Evolutionary conservation across 37 sponge, comb jelly and placozoan species (phyloP), one percentile per base, ranked within the genome.

Genomic region (Cladorhizidae sp.): DNA sequence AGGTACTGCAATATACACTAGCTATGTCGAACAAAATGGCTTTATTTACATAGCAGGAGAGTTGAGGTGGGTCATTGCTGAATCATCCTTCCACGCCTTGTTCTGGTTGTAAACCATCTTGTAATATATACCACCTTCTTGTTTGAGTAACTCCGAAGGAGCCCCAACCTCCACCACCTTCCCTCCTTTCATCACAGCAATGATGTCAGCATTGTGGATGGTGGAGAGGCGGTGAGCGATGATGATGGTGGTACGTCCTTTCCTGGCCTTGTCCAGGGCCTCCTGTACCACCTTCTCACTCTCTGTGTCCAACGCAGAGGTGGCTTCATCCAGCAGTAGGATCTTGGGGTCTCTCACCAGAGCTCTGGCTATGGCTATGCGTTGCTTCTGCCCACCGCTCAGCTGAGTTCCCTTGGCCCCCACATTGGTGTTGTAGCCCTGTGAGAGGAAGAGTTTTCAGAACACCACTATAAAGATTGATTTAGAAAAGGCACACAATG

Each of bases 151-250:
- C 33, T 73, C 83, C 0, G 50, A 45, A 63, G 89, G 94, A 25
- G 81, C 85, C 18, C 90, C 90, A 1, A 38, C 28, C 81, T 93
- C 94, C 17, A 64, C 73, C 36, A 93, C 84, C 32, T 42, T 55
- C 36, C 94, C 94, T 28, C 56, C 67, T 22, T 83, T 77, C 54
- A 93, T 59, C 17, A 93, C 94, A 39, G 74, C 83, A 72, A 93
- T 93, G 32, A 59, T 55, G 67, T 93, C 94, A 55, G 93, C 86
- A 57, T 81, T 85, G 33, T 86, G 81, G 65, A 93, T 93, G 62
- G 94, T 93, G 42, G 94, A 93, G 57, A 93, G 85, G 3, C 94
- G 74, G 77, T 93, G 94, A 55, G 94, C 94, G 23, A 93, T 93
- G 62, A 93, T 89, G 31, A 93, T 85, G 72, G 80, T 75, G 39